Evolutionary conservation across 2,113 vertebrate species (phyloP).

Genomic region (Oenanthe melanoleuca): DNA sequence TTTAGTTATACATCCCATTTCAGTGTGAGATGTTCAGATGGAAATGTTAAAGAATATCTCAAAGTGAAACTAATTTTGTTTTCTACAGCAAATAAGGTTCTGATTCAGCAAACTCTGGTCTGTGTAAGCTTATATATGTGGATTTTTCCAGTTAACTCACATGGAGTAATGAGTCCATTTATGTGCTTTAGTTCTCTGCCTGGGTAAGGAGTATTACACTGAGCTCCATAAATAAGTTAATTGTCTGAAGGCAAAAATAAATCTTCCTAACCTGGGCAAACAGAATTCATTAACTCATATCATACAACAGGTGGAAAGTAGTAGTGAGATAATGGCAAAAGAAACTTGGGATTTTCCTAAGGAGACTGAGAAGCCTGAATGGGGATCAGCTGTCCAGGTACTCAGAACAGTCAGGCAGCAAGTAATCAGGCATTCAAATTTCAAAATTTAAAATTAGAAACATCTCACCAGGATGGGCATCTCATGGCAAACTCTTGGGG

Average conservation of each 20-base stretch:
- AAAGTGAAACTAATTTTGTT: conserved; percentile 43
- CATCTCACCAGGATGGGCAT: not conserved
- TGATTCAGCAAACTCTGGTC: conserved; percentile 15
- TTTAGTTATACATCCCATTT: not conserved
- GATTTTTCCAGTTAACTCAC: conserved; percentile 21
- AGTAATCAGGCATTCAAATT: not conserved
- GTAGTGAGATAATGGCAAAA: not conserved
- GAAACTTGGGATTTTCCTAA: not conserved
- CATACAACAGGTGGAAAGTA: not conserved
- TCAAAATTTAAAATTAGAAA: not conserved
- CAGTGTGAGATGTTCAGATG: not conserved
- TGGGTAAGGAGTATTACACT: not conserved
- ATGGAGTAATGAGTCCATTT: conserved; percentile 4
- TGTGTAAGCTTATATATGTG: not conserved
- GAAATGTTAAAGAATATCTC: not conserved
- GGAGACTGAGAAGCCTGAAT: not conserved
- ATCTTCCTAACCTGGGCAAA: not conserved
- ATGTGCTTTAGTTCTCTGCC: not conserved
- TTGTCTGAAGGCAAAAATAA: conserved; percentile 14
- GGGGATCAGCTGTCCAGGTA: not conserved
- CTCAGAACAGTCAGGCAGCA: not conserved
- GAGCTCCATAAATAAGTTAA: conserved; percentile 6
- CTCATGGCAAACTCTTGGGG: not conserved
- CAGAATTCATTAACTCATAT: conserved; percentile 8
- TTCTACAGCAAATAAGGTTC: conserved; percentile 1